Evolutionary conservation across 2,888 invertebrate species (phyloP), one percentile per base, ranked within the genome.

Genomic region (Monochamus alternatus): DNA sequence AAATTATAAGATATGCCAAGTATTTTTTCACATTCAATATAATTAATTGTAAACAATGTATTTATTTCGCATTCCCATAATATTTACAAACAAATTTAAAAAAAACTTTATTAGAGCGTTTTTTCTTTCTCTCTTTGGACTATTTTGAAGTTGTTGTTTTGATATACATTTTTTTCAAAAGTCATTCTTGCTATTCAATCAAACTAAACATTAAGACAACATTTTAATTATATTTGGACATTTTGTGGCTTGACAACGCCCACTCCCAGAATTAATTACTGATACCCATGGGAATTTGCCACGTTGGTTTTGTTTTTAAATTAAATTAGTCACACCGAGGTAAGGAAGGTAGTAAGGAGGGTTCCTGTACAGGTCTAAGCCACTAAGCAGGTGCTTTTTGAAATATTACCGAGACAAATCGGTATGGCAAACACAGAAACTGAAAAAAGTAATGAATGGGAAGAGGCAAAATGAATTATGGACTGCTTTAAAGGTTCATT

Each of bases 341-440:
- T 47, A 44, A 47, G 60, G 3, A 38, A 59, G 68, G 68, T 55
- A 68, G 58, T 55, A 59, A 68, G 22, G n/a, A 38, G 68, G 55
- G 58, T 67, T 14, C 58, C 38, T 67, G 12, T 59, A 69, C 55
- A 47, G 60, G 31, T 44, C 60, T 51, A 31, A 30, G 47, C 31
- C 69, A 70, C 70, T 76, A 74, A 74, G 76, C 76, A 76, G 76
- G 76, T 76, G 76, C 47, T 76, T 58, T 74, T 70, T 67, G 69
- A 76, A 71, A 76, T 70, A 76, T 76, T 62, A 66, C 71, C 76
- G 74, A 74, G 70, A 76, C 76, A 76, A 76, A 76, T 76, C 71
- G 31, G 66, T 71, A 74, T 67, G 71, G 65, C 71, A 75, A 75
- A 73, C 73, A 69, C 31, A 58, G 14, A 60, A 47, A 43, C 31